These are phyloP conservation scores for Drosophila flavopinicola DNA, from an alignment of 2,888 invertebrate genomes.

Conservation along the genomic window DNA sequence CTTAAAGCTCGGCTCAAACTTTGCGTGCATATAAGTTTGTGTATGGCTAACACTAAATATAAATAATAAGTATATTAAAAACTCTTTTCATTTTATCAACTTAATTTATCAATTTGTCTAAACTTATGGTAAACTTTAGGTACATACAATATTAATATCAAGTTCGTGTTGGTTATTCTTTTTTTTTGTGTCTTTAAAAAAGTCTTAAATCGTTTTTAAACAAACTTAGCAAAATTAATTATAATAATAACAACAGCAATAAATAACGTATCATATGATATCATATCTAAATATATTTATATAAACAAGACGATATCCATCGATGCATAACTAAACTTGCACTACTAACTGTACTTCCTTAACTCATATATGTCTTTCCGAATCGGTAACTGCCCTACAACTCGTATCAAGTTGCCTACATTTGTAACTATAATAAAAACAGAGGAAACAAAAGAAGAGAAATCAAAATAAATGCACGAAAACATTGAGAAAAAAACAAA, in stretches of 20 bases:
- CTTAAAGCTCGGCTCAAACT: constrained; percentile 12
- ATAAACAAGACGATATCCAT: constrained; percentile 31
- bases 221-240: constrained; percentile 46
- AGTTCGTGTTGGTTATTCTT: constrained; percentile 33
- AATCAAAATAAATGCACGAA: constrained; percentile 59
- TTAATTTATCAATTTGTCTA: constrained; percentile 51
- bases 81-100: constrained; percentile 37
- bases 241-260: constrained; percentile 56
- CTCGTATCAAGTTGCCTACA: constrained; percentile 44
- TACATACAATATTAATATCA: constrained; percentile 56
- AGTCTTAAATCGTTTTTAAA: constrained; percentile 42
- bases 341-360: constrained; percentile 22
- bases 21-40: not conserved
- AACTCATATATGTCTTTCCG: constrained; percentile 60
- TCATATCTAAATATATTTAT: constrained; percentile 22
- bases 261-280: constrained; percentile 46
- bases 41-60: constrained; percentile 4
- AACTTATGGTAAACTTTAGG: constrained; percentile 55
- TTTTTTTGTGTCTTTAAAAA: constrained; percentile 24
- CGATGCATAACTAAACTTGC: constrained; percentile 52
- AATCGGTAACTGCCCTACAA: constrained; percentile 45
- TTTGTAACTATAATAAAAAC: constrained; percentile 57
- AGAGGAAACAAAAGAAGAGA: constrained; percentile 27
- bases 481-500: constrained; percentile 21
- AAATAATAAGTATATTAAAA: constrained; percentile 31